Evolutionary conservation across 2,797 vertebrate genomes (phyloP).

Genomic region (Triplophysa yarkandensis): DNA sequence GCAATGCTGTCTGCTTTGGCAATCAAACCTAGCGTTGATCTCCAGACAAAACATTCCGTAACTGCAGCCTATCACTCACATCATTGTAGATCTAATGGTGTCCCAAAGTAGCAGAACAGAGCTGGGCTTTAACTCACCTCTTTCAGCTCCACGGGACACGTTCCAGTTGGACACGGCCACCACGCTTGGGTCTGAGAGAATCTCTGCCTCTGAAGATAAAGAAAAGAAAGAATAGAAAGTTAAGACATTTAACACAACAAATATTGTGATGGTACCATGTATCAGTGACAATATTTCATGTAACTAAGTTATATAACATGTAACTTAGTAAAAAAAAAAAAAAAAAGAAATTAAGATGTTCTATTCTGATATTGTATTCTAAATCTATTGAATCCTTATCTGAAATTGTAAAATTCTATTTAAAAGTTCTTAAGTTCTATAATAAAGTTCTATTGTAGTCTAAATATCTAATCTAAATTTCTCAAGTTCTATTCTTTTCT

Average conservation of each 20-base stretch:
- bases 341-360: too few species aligned
- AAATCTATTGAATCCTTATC: too few species aligned
- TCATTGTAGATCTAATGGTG: constrained; percentile 20
- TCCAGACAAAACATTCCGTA: constrained; percentile 72
- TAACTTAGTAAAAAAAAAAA: too few species aligned
- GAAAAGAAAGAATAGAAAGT: constrained; percentile 10
- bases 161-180: constrained; percentile 87
- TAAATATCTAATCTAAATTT: too few species aligned
- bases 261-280: neutral
- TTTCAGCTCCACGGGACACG: constrained; percentile 84
- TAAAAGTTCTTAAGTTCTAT: too few species aligned
- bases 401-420: too few species aligned
- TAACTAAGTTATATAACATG: too few species aligned
- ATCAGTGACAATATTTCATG: too few species aligned
- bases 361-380: too few species aligned
- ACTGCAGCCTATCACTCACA: constrained; percentile 64
- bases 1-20: constrained; percentile 62
- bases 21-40: constrained; percentile 67
- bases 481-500: too few species aligned
- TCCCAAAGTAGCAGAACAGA: constrained; percentile 10
- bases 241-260: neutral
- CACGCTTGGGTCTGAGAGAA: constrained; percentile 80
- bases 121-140: constrained; percentile 69
- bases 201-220: constrained; percentile 80
- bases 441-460: too few species aligned